Conservation (phyloP, 2,113 vertebrate genomes). For the Nannospalax galili region DNA sequence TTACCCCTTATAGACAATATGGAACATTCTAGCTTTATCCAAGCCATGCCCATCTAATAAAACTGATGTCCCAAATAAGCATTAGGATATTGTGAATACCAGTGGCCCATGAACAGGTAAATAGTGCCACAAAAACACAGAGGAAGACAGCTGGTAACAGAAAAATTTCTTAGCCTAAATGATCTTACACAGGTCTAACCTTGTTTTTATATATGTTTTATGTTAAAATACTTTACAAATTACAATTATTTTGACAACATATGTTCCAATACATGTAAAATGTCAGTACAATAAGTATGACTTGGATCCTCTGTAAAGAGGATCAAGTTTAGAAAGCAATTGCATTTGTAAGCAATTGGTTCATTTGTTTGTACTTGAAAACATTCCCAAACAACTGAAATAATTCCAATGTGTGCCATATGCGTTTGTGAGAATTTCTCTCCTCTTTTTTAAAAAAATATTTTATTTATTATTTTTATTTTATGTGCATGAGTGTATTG, state of each 20-base stretch:
- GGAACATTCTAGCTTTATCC: neutral
- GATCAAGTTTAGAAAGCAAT: neutral
- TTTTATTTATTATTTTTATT: too few species aligned
- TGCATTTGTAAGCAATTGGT: neutral
- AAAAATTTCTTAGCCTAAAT: neutral
- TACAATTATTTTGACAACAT: neutral
- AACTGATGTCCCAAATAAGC: neutral
- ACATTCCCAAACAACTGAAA: neutral
- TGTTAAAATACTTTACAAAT: neutral
- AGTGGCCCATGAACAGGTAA: neutral
- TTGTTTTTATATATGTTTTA: neutral
- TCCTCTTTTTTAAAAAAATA: too few species aligned
- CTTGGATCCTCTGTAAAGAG: neutral
- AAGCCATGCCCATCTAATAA: neutral
- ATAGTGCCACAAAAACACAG: neutral
- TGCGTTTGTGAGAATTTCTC: neutral
- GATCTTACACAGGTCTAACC: neutral
- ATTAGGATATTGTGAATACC: neutral
- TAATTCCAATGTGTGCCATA: neutral
- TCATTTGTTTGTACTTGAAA: conserved; percentile 2
- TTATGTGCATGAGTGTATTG: too few species aligned
- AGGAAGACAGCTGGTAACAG: neutral
- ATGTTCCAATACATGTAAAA: neutral
- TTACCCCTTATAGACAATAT: neutral
- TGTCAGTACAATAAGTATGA: neutral